Base-by-base conservation (phyloP, 2,113 vertebrate species). In the Etheostoma cragini region DNA sequence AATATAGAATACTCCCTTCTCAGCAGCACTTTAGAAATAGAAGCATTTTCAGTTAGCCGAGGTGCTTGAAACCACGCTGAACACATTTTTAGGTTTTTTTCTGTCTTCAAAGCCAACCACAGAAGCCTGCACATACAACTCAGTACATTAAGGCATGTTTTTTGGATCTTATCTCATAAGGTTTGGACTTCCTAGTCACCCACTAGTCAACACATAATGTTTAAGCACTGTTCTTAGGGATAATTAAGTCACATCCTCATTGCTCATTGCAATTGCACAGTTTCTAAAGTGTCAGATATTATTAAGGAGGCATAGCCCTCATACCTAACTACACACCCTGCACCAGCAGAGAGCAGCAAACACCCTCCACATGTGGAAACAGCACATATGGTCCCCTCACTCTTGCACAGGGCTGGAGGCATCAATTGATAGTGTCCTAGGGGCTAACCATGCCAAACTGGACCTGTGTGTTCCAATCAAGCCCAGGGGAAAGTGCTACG, bases 271-370 rank as follows among this genome's bases (percentile, higher is more conserved):
- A 65, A 8, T 17, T 30, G n/a, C 45, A 0, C 6, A 56, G n/a
- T 72, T 50, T 50, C 22, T 47, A 12, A 12, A 17, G 1, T 30
- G 30, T 50, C 14, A 52, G 16, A 16, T 21, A 52, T 11, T 46
- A 35, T 21, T 5, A 19, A 53, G 1, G 5, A n/a, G 24, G 7
- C 13, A 5, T 2, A 68, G 21, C 19, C 33, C 30, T 45, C 50
- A 35, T 21, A 62, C 1, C 2, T 30, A 24, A 57, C 22, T 38
- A 57, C 30, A 21, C 5, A 7, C 8, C 7, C 5, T 66, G 12
- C 3, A n/a, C 60, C 87, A 79, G 38, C 22, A 81, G 85, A 80
- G 78, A 52, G 78, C 72, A 71, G 63, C 52, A 66, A 12, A 4
- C 19, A 21, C 19, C 24, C 52, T 69, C 21, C 38, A 57, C 24